Conservation (phyloP, 2,888 invertebrate species). For the Falcaria lacertinaria region DNA sequence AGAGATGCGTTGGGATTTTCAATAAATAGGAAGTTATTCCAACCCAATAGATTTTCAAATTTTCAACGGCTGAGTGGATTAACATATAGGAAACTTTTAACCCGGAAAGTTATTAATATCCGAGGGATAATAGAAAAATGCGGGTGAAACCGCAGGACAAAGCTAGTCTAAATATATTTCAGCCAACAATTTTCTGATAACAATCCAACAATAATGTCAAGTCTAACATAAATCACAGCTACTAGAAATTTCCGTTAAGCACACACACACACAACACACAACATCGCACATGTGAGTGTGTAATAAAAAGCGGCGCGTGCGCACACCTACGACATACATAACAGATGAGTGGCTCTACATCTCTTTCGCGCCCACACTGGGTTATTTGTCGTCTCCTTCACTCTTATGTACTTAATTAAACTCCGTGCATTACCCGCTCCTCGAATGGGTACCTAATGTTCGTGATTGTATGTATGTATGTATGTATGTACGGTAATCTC, state of each 20-base stretch:
- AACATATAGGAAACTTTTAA: too few species aligned
- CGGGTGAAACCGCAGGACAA: too few species aligned
- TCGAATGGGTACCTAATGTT: constrained; percentile 21
- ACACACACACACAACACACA: constrained; percentile 18
- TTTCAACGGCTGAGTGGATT: too few species aligned
- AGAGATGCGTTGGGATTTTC: too few species aligned
- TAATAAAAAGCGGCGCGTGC: constrained; percentile 57
- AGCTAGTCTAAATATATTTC: constrained; percentile 7
- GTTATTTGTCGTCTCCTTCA: constrained; percentile 16
- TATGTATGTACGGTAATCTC: constrained; percentile 10
- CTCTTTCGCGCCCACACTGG: constrained; percentile 20
- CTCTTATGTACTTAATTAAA: constrained; percentile 43
- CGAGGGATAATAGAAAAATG: too few species aligned
- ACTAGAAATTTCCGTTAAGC: constrained; percentile 66
- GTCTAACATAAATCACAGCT: constrained; percentile 41
- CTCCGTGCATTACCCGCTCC: constrained; percentile 44
- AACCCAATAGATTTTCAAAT: too few species aligned
- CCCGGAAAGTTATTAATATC: too few species aligned
- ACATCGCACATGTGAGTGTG: constrained; percentile 32
- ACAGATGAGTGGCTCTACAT: constrained; percentile 37
- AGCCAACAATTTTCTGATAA: constrained; percentile 33
- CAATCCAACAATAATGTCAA: constrained; percentile 45
- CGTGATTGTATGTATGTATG: constrained; percentile 13
- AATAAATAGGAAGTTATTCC: too few species aligned
- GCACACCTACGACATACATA: constrained; percentile 48